These are phyloP conservation scores for Harpegnathos saltator DNA, from an alignment of 1,140 invertebrate species.

Conservation along the genomic window DNA sequence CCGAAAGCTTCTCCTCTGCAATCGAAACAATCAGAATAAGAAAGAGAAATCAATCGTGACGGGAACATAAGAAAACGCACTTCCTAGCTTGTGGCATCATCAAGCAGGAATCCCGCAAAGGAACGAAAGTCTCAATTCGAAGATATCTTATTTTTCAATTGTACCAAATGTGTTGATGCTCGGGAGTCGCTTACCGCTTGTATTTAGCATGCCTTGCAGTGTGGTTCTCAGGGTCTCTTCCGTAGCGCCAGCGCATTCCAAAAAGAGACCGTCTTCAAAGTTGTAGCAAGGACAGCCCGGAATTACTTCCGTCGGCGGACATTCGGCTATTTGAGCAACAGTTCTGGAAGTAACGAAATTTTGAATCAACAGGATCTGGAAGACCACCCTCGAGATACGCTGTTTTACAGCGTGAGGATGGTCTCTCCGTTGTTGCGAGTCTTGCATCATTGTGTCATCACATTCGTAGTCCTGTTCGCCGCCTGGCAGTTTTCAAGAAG, in stretches of 20 bases:
- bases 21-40: too few relatives aligned
- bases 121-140: too few relatives aligned
- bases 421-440: conserved; percentile 66
- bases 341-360: conserved; percentile 49
- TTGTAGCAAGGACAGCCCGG: conserved; percentile 94
- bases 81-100: too few relatives aligned
- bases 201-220: conserved; percentile 86
- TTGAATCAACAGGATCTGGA: conserved; percentile 72
- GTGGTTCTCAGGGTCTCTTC: conserved; percentile 86
- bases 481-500: conserved; percentile 2
- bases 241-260: conserved; percentile 94
- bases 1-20: too few relatives aligned
- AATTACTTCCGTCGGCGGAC: conserved; percentile 82
- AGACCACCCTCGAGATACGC: conserved; percentile 65
- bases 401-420: conserved; percentile 53
- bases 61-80: too few relatives aligned
- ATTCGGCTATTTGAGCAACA: conserved; percentile 79
- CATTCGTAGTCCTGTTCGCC: conserved; percentile 69
- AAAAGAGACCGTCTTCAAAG: conserved; percentile 95
- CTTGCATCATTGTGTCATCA: conserved; percentile 78
- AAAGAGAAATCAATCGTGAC: too few relatives aligned
- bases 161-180: not conserved
- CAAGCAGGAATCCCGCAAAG: too few relatives aligned
- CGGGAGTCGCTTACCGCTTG: conserved; percentile 73
- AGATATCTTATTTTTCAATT: too few relatives aligned